Conservation (phyloP, 2,888 invertebrate species). For the Clunio marinus region DNA sequence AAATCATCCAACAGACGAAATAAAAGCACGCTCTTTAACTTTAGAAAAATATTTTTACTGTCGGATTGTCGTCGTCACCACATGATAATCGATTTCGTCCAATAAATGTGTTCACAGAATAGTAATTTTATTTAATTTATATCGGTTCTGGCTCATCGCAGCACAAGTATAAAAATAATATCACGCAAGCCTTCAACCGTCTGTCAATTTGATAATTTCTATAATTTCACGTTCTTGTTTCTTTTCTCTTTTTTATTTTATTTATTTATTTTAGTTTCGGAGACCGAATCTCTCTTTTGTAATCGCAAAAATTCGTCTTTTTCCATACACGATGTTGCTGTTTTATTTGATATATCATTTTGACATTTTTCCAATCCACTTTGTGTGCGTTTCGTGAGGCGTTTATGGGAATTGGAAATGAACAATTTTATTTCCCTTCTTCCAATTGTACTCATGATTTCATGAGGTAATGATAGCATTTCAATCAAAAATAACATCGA, state of each 20-base stretch:
- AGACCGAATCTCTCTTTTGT: not conserved
- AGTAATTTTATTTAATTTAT: conserved; percentile 39
- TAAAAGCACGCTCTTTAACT: not conserved
- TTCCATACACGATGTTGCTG: not conserved
- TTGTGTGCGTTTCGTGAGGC: conserved; percentile 21
- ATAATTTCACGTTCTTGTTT: conserved; percentile 34
- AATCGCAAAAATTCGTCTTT: not conserved
- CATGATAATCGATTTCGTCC: conserved; percentile 37
- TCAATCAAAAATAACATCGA: not conserved
- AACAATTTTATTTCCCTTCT: conserved; percentile 22
- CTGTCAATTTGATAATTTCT: conserved; percentile 39
- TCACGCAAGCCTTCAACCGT: conserved; percentile 35
- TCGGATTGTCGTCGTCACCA: conserved; percentile 27
- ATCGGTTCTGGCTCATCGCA: conserved; percentile 17
- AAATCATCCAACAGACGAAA: not conserved
- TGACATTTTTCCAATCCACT: conserved; percentile 9
- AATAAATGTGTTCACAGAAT: conserved; percentile 39
- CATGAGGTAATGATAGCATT: conserved; percentile 34
- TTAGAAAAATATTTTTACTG: not conserved
- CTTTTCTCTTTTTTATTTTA: conserved; percentile 22
- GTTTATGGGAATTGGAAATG: conserved; percentile 38
- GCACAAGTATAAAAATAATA: conserved; percentile 34
- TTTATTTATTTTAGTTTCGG: conserved; percentile 8
- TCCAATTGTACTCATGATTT: conserved; percentile 12
- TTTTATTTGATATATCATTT: conserved; percentile 33